phyloP scores from a whole-genome alignment of 2,113 vertebrate species.

The Megaceryle maxima region DNA sequence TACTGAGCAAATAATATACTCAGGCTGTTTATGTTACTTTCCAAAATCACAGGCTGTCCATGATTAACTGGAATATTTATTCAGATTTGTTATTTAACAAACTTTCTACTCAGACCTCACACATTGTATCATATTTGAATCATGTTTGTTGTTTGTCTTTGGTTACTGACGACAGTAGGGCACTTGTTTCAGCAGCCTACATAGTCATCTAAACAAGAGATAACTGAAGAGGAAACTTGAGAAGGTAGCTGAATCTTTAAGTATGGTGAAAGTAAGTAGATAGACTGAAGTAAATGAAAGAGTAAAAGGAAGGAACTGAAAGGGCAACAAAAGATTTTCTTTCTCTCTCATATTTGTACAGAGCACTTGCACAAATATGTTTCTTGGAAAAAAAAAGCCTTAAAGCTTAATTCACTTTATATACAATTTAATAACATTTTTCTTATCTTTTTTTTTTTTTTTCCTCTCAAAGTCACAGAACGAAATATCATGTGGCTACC shows the following conservation, averaged over 20 bases:
- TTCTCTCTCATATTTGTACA: neutral
- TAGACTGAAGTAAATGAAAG: neutral
- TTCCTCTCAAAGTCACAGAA: neutral
- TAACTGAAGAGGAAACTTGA: neutral
- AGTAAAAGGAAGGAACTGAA: neutral
- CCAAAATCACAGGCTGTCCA: neutral
- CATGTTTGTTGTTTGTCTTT: neutral
- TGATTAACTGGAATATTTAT: neutral
- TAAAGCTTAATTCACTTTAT: neutral
- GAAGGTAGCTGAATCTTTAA: neutral
- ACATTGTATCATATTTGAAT: neutral
- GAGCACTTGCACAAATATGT: neutral
- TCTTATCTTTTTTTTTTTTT: fast-evolving
- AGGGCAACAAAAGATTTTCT: neutral
- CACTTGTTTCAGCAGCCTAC: neutral
- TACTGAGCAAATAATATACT: neutral
- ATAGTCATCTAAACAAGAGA: neutral
- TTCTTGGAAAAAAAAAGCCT: fast-evolving
- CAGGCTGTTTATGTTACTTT: neutral
- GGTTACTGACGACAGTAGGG: neutral
- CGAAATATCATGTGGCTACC: neutral
- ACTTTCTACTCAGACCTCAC: neutral
- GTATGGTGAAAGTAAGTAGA: neutral
- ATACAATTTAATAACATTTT: neutral
- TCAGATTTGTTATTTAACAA: neutral